These are phyloP conservation scores for Oceanodroma leucorhoa DNA, from an alignment of 2,797 vertebrate genomes.

Conservation along the genomic window DNA sequence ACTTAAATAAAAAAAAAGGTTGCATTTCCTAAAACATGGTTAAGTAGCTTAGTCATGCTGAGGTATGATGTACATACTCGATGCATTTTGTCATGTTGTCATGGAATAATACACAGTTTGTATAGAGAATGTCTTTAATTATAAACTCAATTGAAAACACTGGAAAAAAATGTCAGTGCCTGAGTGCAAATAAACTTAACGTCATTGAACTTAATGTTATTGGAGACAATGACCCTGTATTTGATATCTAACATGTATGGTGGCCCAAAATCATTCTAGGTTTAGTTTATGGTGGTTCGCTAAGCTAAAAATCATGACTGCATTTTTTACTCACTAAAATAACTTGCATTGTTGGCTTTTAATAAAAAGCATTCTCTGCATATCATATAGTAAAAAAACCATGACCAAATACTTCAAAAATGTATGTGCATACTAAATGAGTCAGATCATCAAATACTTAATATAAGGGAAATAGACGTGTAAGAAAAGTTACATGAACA, in stretches of 20 bases:
- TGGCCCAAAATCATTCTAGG: not conserved
- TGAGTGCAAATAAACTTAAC: not conserved
- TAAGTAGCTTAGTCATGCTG: not conserved
- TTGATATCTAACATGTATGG: not conserved
- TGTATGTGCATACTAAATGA: conserved; percentile 21
- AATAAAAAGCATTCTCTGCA: conserved; percentile 38
- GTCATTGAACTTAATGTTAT: not conserved
- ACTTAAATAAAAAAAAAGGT: conserved; percentile 1
- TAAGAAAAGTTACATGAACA: conserved; percentile 27
- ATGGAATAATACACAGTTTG: conserved; percentile 16
- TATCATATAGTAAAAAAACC: not conserved
- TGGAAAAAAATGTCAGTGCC: not conserved
- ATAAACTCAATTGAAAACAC: conserved; percentile 34
- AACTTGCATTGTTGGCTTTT: not conserved
- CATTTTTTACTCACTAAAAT: not conserved
- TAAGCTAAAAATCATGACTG: not conserved
- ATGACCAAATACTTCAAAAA: conserved; percentile 50
- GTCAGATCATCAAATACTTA: not conserved
- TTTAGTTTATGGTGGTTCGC: not conserved
- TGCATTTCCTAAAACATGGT: not conserved
- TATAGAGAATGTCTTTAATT: conserved; percentile 47
- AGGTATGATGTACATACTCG: conserved; percentile 30
- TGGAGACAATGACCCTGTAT: conserved; percentile 1
- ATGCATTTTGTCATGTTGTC: conserved; percentile 52
- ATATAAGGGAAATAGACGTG: conserved; percentile 14